phyloP scores from a whole-genome alignment of 2,113 vertebrate genomes.

The Anolis sagrei region DNA sequence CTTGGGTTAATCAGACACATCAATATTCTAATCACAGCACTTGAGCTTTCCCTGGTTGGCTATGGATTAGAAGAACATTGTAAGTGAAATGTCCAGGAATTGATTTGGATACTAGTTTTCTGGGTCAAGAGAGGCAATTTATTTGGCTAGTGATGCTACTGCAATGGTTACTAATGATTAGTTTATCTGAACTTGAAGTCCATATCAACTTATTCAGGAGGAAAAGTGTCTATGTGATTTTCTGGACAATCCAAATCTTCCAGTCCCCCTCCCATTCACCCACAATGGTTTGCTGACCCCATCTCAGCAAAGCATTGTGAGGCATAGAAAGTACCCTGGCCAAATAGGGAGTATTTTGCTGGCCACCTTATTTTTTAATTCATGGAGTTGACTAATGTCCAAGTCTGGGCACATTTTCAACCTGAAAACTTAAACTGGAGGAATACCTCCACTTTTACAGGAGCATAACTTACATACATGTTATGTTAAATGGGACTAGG shows the following conservation, averaged over 20 bases:
- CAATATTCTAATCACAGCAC: constrained; percentile 40
- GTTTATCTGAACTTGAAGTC: constrained; percentile 55
- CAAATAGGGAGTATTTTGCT: neutral
- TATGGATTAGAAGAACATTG: constrained; percentile 43
- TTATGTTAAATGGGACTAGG: too few relatives aligned
- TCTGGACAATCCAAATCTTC: neutral
- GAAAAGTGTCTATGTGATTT: neutral
- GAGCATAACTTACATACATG: neutral
- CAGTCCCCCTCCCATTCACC: neutral
- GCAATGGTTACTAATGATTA: constrained; percentile 57
- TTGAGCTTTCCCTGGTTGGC: neutral
- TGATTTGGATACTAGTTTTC: constrained; percentile 58
- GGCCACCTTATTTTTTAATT: neutral
- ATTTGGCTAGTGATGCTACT: constrained; percentile 51
- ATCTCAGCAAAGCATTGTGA: too few relatives aligned
- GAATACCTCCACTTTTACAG: neutral
- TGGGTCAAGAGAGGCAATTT: constrained; percentile 54
- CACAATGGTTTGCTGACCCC: neutral
- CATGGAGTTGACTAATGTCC: too few relatives aligned
- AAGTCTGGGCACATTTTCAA: neutral
- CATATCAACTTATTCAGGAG: constrained; percentile 46
- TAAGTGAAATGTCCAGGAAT: constrained; percentile 42
- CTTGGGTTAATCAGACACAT: constrained; percentile 32
- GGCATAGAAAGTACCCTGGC: too few relatives aligned
- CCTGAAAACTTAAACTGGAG: neutral